phyloP scores from a whole-genome alignment of 2,113 vertebrate species.

The Pyxicephalus adspersus region DNA sequence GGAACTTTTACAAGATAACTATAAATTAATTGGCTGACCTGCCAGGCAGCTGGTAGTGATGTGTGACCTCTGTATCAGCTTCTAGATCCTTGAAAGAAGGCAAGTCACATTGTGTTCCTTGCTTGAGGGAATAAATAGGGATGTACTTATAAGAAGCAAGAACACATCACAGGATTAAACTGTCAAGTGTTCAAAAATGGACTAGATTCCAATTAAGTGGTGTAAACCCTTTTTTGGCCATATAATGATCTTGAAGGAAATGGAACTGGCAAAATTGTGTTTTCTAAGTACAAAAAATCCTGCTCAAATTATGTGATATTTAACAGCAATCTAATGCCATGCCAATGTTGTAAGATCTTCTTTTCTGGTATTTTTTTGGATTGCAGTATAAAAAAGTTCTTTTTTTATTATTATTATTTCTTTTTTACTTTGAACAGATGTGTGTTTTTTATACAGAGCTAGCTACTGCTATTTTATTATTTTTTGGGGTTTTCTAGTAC shows the following conservation, averaged over 20 bases:
- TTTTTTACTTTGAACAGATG: too few species aligned
- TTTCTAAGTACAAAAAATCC: not conserved
- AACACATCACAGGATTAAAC: constrained; percentile 46
- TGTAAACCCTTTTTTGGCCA: constrained; percentile 36
- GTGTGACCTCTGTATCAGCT: constrained; percentile 49
- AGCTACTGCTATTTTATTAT: too few species aligned
- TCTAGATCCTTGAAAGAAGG: constrained; percentile 55
- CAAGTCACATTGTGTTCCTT: constrained; percentile 55
- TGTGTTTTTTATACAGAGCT: too few species aligned
- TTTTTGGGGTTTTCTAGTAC: too few species aligned
- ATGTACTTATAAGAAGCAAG: constrained; percentile 49
- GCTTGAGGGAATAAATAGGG: constrained; percentile 56
- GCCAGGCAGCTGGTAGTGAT: constrained; percentile 32
- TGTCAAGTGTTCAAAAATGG: constrained; percentile 50
- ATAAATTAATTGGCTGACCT: constrained; percentile 57
- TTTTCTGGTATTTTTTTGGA: too few species aligned
- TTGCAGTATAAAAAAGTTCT: too few species aligned
- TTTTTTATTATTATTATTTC: too few species aligned
- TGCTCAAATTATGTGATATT: constrained; percentile 12
- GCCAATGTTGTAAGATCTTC: too few species aligned
- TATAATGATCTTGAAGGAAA: constrained; percentile 35
- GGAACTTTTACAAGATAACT: constrained; percentile 54
- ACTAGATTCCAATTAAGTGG: constrained; percentile 50
- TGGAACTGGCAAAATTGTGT: not conserved
- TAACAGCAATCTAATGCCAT: not conserved